These are phyloP conservation scores for Trachythela sp. DNA, from an alignment of 64 coral and sea anemone species.

Conservation along the genomic window DNA sequence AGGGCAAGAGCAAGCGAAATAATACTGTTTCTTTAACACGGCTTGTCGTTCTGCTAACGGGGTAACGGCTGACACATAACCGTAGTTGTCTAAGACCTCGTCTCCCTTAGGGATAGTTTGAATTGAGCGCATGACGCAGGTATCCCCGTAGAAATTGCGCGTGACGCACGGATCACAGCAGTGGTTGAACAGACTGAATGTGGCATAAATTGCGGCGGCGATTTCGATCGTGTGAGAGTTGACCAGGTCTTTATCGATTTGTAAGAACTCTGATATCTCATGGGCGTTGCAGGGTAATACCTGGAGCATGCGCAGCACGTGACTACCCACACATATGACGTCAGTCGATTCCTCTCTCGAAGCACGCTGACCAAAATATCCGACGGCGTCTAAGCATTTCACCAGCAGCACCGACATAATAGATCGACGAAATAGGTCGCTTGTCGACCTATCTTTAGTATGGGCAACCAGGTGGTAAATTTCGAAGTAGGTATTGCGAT, in stretches of 20 bases:
- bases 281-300: constrained; percentile 90
- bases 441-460: constrained; percentile 53
- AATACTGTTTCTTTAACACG: constrained; percentile 67
- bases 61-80: constrained; percentile 71
- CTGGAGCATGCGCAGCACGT: constrained; percentile 74
- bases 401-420: constrained; percentile 64
- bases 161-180: constrained; percentile 90
- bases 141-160: constrained; percentile 83
- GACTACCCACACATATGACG: constrained; percentile 53
- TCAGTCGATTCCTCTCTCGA: neutral
- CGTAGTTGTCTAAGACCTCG: constrained; percentile 90
- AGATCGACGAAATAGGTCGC: constrained; percentile 81
- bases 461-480: constrained; percentile 86
- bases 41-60: constrained; percentile 39
- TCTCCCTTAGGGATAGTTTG: constrained; percentile 70
- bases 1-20: constrained; percentile 62
- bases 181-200: constrained; percentile 86
- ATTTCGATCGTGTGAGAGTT: constrained; percentile 81
- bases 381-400: constrained; percentile 53
- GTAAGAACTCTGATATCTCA: constrained; percentile 83
- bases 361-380: constrained; percentile 40
- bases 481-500: constrained; percentile 46
- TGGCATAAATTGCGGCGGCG: constrained; percentile 81
- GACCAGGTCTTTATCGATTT: constrained; percentile 54
- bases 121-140: constrained; percentile 72